Percentiles rank a stretch among this genome's conserved stretches.
These are phyloP conservation scores for Sepiola atlantica DNA, from an alignment of 2,888 invertebrate genomes.

Conservation along the genomic window DNA sequence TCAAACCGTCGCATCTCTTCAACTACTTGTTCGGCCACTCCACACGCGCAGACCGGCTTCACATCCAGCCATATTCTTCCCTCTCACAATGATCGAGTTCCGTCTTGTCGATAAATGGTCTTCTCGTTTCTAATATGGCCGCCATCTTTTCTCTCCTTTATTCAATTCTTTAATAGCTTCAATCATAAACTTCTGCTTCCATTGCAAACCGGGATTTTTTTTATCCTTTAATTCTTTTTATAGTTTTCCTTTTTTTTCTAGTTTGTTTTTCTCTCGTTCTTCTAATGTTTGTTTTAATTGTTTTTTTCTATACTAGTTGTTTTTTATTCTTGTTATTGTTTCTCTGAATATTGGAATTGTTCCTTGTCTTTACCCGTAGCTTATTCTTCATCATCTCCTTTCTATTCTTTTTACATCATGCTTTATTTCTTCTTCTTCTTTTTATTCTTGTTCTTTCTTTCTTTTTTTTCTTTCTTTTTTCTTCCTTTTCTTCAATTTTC, in stretches of 20 bases:
- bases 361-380: too few species aligned
- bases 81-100: background rate
- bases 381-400: background rate
- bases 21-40: background rate
- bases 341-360: too few species aligned
- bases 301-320: too few species aligned
- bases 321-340: background rate
- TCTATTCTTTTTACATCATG: background rate
- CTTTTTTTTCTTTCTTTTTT: too few species aligned
- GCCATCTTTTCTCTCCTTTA: background rate
- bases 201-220: background rate
- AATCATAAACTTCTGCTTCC: background rate
- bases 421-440: too few species aligned
- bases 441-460: too few species aligned
- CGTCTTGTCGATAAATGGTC: background rate
- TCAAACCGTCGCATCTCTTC: background rate
- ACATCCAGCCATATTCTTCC: background rate
- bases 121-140: background rate
- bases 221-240: background rate
- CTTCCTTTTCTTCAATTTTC: too few species aligned
- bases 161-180: background rate
- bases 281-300: too few species aligned
- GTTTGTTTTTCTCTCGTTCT: background rate
- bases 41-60: background rate
- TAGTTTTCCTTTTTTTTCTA: background rate